Base-by-base conservation (phyloP, 2,113 vertebrate species). In the Thunnus thynnus region DNA sequence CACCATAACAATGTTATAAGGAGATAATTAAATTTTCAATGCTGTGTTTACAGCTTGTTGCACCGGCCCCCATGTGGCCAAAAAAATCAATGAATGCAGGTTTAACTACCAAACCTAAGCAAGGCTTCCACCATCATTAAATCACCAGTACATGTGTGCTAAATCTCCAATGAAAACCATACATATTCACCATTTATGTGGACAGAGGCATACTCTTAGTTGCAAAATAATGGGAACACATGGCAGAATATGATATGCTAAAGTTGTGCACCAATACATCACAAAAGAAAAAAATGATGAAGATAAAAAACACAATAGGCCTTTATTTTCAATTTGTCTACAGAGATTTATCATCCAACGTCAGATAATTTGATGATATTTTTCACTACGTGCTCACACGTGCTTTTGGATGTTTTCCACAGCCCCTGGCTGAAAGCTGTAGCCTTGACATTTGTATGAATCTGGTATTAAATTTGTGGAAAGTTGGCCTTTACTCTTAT, bases 401-500 rank as follows among this genome's bases (percentile, higher is more conserved):
- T 47, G 30, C 64, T 48, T 47, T 55, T 66, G 58, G 57, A 78
- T 47, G 30, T 72, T 75, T 88, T 80, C 68, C 65, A 64, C 68
- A 62, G 32, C 30, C 44, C 75, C 27, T 2, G 13, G 51, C 83
- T 75, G 30, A 12, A 47, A 69, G 76, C 30, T 50, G 36, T 55
- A 50, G 66, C 75, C 64, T 78, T 20, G 80, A 82, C 83, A 82
- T 89, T 82, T 82, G 69, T 68, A 56, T 67, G 65, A 54, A 58
- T 83, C 20, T 57, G 63, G 72, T 72, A 90, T 89, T 60, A 69
- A 20, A 83, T 79, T 72, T 71, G 32, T 61, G 62, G 25, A 84
- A 70, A 87, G 71, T 64, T 87, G 68, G 30, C 68, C 82, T 87
- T 88, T 20, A 80, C 68, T 76, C 75, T 62, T 16, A 57, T 1